Percentiles rank a stretch among this genome's conserved stretches.
These are phyloP conservation scores for Drosophila neocordata DNA, from an alignment of 1,140 invertebrate genomes.

Conservation along the genomic window DNA sequence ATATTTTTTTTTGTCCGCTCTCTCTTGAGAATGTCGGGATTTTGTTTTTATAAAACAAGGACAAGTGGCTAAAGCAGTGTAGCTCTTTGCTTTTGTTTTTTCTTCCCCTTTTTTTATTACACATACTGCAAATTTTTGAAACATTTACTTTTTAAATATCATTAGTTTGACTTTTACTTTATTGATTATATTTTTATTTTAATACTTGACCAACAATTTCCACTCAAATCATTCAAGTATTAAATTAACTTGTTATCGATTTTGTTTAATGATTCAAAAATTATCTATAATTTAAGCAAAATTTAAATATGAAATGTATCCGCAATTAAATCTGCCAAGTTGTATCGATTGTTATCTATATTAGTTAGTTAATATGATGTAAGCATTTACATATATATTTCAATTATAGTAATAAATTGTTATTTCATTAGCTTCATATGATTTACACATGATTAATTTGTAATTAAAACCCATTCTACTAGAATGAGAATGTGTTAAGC, in stretches of 20 bases:
- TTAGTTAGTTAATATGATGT: background rate
- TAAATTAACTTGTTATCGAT: too few species aligned
- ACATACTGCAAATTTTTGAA: background rate
- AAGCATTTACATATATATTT: constrained; percentile 10
- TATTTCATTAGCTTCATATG: constrained; percentile 33
- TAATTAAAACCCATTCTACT: constrained; percentile 33
- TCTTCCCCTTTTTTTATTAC: too few species aligned
- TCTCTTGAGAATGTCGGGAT: constrained; percentile 40
- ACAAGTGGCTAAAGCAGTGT: constrained; percentile 4
- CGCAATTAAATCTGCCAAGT: background rate
- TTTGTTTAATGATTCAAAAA: background rate
- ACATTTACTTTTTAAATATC: too few species aligned
- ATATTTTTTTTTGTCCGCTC: constrained; percentile 16
- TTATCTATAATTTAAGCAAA: constrained; percentile 1
- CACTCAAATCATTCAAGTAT: too few species aligned
- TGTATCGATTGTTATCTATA: background rate
- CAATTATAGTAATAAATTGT: constrained; percentile 33
- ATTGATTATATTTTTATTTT: too few species aligned
- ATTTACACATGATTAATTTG: constrained; percentile 40
- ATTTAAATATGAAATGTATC: background rate
- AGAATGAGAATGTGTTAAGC: background rate
- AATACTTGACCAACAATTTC: too few species aligned
- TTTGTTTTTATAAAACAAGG: constrained; percentile 54
- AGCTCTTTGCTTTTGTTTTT: background rate
- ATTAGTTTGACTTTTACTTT: too few species aligned